A percentile compares a stretch with the other conserved stretches of the same genome.
These are phyloP conservation scores for Malacoraja senta DNA, from an alignment of 2,797 vertebrate genomes.

Conservation along the genomic window DNA sequence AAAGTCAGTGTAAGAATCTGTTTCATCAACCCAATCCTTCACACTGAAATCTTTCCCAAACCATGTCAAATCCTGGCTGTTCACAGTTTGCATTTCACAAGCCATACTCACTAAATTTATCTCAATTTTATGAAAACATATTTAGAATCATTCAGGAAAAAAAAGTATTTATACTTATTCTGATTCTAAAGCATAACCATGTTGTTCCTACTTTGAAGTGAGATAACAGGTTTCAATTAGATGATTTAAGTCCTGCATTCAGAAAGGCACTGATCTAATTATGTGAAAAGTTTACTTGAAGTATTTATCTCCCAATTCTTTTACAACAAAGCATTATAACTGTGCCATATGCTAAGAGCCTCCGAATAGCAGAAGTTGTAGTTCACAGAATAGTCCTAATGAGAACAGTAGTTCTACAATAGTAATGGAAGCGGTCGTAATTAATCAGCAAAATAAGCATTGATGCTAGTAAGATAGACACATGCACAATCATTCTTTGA, in stretches of 20 bases:
- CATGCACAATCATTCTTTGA: slow-evolving; percentile 85
- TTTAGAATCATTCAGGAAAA: slow-evolving; percentile 43
- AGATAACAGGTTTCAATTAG: slow-evolving; percentile 49
- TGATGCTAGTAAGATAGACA: slow-evolving; percentile 75
- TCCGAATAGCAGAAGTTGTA: slow-evolving; percentile 64
- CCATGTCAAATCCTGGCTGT: slow-evolving; percentile 54
- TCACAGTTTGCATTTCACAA: slow-evolving; percentile 66
- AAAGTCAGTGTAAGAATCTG: background rate
- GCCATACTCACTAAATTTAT: slow-evolving; percentile 55
- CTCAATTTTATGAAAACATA: slow-evolving; percentile 46
- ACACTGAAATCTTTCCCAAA: slow-evolving; percentile 14
- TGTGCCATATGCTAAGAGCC: slow-evolving; percentile 59
- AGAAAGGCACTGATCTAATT: slow-evolving; percentile 64
- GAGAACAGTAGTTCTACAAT: slow-evolving; percentile 57
- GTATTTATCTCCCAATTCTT: slow-evolving; percentile 62
- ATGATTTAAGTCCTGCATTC: slow-evolving; percentile 64
- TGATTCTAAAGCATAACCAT: slow-evolving; percentile 69
- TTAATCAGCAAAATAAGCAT: slow-evolving; percentile 70
- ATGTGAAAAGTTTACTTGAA: slow-evolving; percentile 42
- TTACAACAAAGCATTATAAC: slow-evolving; percentile 61
- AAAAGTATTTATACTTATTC: slow-evolving; percentile 35
- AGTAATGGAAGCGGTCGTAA: slow-evolving; percentile 57
- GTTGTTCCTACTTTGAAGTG: slow-evolving; percentile 62
- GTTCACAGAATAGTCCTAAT: slow-evolving; percentile 55
- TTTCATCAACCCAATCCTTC: slow-evolving; percentile 14